Base-by-base conservation (phyloP, 2,113 vertebrate species). In the Erythrocercus mccallii region DNA sequence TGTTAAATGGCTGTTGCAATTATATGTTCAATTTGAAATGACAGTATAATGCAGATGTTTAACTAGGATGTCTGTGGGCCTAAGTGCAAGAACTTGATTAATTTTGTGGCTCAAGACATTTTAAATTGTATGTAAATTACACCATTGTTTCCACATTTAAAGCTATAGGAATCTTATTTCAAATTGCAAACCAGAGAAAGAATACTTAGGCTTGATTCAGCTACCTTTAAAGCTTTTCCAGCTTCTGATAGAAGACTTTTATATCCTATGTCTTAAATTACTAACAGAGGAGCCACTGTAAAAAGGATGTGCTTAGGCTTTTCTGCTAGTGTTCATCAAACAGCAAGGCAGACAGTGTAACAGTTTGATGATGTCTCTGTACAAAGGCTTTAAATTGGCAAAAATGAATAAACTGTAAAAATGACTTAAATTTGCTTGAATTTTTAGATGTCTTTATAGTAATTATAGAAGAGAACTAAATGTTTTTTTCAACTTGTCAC, bases 161-260 rank as follows among this genome's bases (percentile, higher is more conserved):
- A 92, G 71, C 56, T 78, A 8, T 53, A 88, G 77, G 57, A 70
- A 42, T 84, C 57, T 90, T 45, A 70, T 71, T 96, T 96, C 47
- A 60, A 84, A 74, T 83, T 71, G 72, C 53, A 74, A 51, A 44
- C n/a, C 31, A 90, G 82, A 84, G 83, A 57, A 85, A 79, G 77
- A 89, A 66, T 66, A 81, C 37, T 68, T 82, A 51, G 28, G 11
- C 51, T 93, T 86, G 33, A 64, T 92, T 88, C 78, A 66, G 60
- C 79, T 94, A 54, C 35, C 91, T 88, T 83, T 42, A 91, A 94
- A 96, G 66, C n/a, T 88, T 90, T 90, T 82, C 83, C 78, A 86
- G 47, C 76, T 86, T 94, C 90, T 95, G 79, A 78, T 90, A 88
- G 85, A 93, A 66, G 42, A 74, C 38, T 62, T 94, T 68, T 48